Evolutionary conservation across 2,888 invertebrate genomes (phyloP), one percentile per base, ranked within the genome.

Genomic region (Synergus gifuensis): DNA sequence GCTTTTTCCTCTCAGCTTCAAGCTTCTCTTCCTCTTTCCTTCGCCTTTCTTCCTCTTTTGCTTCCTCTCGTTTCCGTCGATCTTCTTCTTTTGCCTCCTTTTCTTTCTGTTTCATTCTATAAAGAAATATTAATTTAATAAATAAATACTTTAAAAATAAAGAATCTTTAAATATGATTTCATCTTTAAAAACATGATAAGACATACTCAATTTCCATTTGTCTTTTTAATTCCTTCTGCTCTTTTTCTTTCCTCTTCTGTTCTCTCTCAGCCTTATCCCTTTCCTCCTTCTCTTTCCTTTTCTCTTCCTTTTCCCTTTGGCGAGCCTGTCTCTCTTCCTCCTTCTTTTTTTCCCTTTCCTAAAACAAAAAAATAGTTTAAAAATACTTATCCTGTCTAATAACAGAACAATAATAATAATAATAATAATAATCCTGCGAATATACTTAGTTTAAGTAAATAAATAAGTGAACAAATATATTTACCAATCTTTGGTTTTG

Each of bases 1-100:
- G 96, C 88, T 96, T 96, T 85, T 96, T 96, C 14, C 95, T 94
- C 89, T 96, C 96, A 77, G 94, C 95, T 90, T 96, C 96, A 85
- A 95, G 93, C 86, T 95, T 96, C 86, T 95, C 95, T 77, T 93
- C 93, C 85, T 95, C 94, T 85, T 94, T 96, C 91, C 93, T 95
- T 54, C 92, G 93, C 40, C 92, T 91, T 83, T 94, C 93, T 83
- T 93, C 93, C 81, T 93, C 93, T 83, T 92, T 93, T 44, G 93
- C 93, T 79, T 93, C 90, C 84, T 93, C 93, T 76, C 92, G 91
- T 84, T 92, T 95, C 89, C 90, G 92, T 91, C 90, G 94, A 90
- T 89, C 94, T 90, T 94, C 90, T 92, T 94, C 91, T 92, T 94
- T 92, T 36, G 93, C 94, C 88, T 94, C 94, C 83, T 90, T 92